Conservation (phyloP, 2,797 vertebrate genomes). For the Eulemur rubriventer region DNA sequence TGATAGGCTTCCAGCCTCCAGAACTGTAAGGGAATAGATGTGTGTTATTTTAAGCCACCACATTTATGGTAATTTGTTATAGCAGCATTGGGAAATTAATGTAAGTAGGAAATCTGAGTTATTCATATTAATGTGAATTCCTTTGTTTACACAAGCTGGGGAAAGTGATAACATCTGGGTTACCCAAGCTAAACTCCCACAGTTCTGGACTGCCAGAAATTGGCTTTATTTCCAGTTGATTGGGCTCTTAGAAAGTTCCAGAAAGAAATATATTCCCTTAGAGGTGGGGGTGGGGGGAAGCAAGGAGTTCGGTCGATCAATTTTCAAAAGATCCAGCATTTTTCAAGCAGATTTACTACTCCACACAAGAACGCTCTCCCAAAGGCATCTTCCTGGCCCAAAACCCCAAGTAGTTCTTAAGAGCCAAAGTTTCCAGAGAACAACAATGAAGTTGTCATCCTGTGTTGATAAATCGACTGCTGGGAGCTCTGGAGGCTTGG, state of each 20-base stretch:
- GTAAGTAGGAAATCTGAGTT: slow-evolving; percentile 38
- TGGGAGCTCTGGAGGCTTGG: slow-evolving; percentile 69
- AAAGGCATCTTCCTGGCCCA: slow-evolving; percentile 29
- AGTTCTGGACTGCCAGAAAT: slow-evolving; percentile 6
- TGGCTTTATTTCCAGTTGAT: slow-evolving; percentile 30
- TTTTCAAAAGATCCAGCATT: slow-evolving; percentile 19
- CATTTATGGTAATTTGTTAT: slow-evolving; percentile 17
- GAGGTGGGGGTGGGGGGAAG: not conserved
- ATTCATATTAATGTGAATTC: slow-evolving; percentile 20
- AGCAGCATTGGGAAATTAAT: slow-evolving; percentile 42
- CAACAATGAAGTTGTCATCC: slow-evolving; percentile 81
- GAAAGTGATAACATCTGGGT: slow-evolving; percentile 5
- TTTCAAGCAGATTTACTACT: slow-evolving; percentile 40
- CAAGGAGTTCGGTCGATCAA: slow-evolving; percentile 13
- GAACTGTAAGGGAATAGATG: not conserved
- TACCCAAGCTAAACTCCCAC: not conserved
- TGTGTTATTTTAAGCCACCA: not conserved
- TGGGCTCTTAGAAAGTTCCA: slow-evolving; percentile 39
- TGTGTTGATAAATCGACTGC: slow-evolving; percentile 55
- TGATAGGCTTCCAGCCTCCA: not conserved
- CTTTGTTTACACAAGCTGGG: slow-evolving; percentile 4
- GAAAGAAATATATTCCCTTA: slow-evolving; percentile 20
- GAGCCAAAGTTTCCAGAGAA: slow-evolving; percentile 65
- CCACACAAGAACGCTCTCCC: slow-evolving; percentile 46
- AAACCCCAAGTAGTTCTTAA: slow-evolving; percentile 48